Evolutionary conservation across 1,140 invertebrate genomes (phyloP).

Genomic region (Euschistus heros): DNA sequence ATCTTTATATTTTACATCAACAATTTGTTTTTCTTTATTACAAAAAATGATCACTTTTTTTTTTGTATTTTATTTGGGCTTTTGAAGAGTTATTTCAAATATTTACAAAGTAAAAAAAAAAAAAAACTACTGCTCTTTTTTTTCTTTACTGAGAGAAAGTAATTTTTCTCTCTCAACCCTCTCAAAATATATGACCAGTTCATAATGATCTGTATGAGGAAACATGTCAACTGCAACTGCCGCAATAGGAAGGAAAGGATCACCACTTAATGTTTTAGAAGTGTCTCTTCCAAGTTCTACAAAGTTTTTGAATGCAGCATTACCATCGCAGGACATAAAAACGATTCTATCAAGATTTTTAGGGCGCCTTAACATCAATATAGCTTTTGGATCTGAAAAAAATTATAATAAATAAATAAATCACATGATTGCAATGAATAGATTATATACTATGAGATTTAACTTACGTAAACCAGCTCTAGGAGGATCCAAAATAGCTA

Average conservation of each 20-base stretch:
- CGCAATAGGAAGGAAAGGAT: conserved; percentile 65
- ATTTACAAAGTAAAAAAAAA: too few species aligned
- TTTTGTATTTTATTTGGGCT: too few species aligned
- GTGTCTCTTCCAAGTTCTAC: conserved; percentile 67
- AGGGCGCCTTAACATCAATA: conserved; percentile 63
- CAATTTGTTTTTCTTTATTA: too few species aligned
- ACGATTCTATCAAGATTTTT: conserved; percentile 65
- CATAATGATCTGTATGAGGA: conserved; percentile 81
- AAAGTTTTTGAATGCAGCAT: conserved; percentile 76
- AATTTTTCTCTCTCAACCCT: conserved; percentile 32
- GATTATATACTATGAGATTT: not conserved
- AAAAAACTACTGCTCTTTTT: too few species aligned
- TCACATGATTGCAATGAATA: not conserved
- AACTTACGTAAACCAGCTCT: conserved; percentile 77
- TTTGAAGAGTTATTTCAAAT: too few species aligned
- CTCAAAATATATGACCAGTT: conserved; percentile 76
- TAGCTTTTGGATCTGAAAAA: conserved; percentile 61
- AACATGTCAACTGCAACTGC: conserved; percentile 90
- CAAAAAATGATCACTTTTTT: too few species aligned
- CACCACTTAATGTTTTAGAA: conserved; percentile 71
- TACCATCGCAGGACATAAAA: conserved; percentile 86
- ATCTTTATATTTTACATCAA: too few species aligned
- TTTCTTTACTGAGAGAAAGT: too few species aligned
- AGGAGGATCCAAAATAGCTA: conserved; percentile 95
- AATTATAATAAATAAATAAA: conserved; percentile 4